phyloP scores from a whole-genome alignment of 2,888 invertebrate genomes.

The Aplocera efformata region DNA sequence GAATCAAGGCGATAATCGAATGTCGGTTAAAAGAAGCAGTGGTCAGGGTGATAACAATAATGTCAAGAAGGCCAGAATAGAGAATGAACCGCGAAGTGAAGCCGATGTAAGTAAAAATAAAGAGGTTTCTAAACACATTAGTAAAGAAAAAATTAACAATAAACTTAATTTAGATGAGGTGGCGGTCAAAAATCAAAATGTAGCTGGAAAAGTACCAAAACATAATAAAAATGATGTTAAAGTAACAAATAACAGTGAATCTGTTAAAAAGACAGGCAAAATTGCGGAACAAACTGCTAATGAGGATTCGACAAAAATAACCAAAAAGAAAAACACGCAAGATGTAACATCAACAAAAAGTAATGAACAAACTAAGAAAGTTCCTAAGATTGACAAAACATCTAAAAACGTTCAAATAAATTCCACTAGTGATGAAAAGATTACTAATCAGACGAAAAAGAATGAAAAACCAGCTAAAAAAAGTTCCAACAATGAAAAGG shows the following conservation, averaged over 20 bases:
- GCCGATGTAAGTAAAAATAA: not conserved
- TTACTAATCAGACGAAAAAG: not conserved
- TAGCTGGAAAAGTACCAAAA: slow-evolving; percentile 10
- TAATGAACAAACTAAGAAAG: slow-evolving; percentile 7
- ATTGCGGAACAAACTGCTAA: slow-evolving; percentile 2
- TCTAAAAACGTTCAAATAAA: slow-evolving; percentile 1
- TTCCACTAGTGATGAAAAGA: not conserved
- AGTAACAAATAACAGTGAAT: slow-evolving; percentile 1
- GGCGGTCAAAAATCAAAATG: slow-evolving; percentile 8
- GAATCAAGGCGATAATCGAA: slow-evolving; percentile 29
- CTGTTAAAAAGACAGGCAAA: slow-evolving; percentile 11
- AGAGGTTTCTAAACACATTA: not conserved
- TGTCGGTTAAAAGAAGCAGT: slow-evolving; percentile 16
- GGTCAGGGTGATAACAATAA: slow-evolving; percentile 1
- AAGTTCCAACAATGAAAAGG: not conserved
- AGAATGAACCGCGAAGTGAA: not conserved
- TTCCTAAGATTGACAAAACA: slow-evolving; percentile 1
- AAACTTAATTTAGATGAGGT: not conserved
- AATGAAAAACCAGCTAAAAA: not conserved
- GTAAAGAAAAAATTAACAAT: slow-evolving; percentile 4
- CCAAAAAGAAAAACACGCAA: slow-evolving; percentile 12
- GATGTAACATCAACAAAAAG: slow-evolving; percentile 9
- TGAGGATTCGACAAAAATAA: slow-evolving; percentile 10
- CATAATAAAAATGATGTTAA: slow-evolving; percentile 1
- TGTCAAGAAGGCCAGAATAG: slow-evolving; percentile 16